Conservation (phyloP, 2,113 vertebrate species). For the Myrmophylax atrothorax region DNA sequence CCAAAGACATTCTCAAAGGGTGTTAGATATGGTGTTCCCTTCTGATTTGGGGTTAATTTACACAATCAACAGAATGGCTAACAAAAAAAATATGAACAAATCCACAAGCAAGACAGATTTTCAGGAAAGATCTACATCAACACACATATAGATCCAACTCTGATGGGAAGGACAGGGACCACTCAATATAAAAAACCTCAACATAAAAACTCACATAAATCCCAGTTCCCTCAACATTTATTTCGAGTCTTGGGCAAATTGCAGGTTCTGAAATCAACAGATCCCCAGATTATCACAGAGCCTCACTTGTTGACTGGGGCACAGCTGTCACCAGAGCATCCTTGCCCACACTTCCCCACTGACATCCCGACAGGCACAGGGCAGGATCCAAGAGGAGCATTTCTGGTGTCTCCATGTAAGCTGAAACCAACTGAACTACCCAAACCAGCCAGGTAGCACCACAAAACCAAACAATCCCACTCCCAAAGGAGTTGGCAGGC, state of each 20-base stretch:
- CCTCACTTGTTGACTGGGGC: neutral
- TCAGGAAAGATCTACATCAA: neutral
- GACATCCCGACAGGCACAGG: neutral
- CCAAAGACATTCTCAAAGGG: neutral
- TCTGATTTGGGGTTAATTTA: neutral
- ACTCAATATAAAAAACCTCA: neutral
- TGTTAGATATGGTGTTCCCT: neutral
- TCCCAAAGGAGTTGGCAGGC: constrained; percentile 5
- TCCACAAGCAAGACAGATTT: neutral
- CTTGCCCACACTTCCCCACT: neutral
- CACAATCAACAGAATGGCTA: neutral
- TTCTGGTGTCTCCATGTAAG: neutral
- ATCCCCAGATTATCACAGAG: neutral
- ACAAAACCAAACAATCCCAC: neutral
- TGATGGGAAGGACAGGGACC: neutral
- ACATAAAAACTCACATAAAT: neutral
- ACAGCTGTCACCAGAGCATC: neutral
- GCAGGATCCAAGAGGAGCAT: neutral
- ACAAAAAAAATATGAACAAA: neutral
- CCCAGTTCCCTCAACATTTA: neutral
- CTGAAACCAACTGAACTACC: neutral
- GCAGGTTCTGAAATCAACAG: neutral
- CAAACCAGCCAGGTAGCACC: neutral
- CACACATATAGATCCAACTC: neutral
- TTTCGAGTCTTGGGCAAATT: neutral